Evolutionary conservation across 1,140 invertebrate genomes (phyloP), one percentile per base, ranked within the genome.

Genomic region (Phenacoccus solenopsis): DNA sequence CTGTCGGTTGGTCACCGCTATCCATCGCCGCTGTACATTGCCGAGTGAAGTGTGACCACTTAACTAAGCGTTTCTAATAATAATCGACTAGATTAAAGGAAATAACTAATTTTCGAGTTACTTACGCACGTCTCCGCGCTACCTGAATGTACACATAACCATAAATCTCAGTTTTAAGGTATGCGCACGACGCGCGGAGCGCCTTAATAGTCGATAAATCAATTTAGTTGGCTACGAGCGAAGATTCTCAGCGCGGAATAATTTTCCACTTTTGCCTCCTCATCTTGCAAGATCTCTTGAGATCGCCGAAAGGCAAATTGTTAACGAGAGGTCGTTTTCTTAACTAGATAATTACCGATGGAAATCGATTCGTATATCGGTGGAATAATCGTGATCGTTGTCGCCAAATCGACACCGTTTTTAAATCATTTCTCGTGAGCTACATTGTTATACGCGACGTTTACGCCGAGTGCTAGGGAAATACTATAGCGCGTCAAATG

Each of bases 31-130:
- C 16, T 10, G 59, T 24, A 20, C 59, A 24, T 64, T 64, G 25
- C 59, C 59, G 59, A 64, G 59, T 64, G 59, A 64, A 64, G 59
- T 64, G 59, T 64, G 59, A 64, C 59, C 25, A 64, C 59, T 64
- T 64, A 64, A 64, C 59, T 64, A 64, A 64, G 59, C 59, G 59
- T 64, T 64, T 64, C 59, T 64, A 64, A 64, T 64, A 64, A 64
- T 64, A 64, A 64, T 64, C 59, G 59, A 64, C 13, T 9, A 64
- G 59, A 64, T 64, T 64, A 64, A 25, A 64, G 59, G 59, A 64
- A 64, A 64, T 64, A 64, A 64, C 59, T 64, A 64, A 64, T 64
- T 64, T 64, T 64, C 59, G 59, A 64, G 59, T 64, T 64, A 64
- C 59, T 64, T 64, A 64, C 59, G 59, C 59, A 64, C 59, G 59